A percentile compares a stretch with the other conserved stretches of the same genome.
phyloP scores from a whole-genome alignment of 2,113 vertebrate species.

The Pontoporia blainvillei region DNA sequence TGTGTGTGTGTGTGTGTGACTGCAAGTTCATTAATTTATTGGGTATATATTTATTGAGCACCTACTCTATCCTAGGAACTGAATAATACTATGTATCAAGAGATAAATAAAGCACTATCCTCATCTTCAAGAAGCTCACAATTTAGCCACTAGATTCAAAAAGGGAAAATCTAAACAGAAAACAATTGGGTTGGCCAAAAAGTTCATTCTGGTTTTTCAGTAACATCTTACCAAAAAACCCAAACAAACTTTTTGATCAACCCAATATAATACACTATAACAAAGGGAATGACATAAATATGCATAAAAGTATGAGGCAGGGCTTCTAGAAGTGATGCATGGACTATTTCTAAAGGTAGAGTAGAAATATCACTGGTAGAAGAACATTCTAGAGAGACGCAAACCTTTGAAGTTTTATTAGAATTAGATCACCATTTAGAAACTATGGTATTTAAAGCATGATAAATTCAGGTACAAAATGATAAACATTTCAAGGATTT shows the following conservation, averaged over 20 bases:
- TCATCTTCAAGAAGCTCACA: not conserved
- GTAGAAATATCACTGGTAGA: not conserved
- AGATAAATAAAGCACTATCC: not conserved
- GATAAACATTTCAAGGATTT: slow-evolving; percentile 34
- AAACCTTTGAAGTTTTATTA: slow-evolving; percentile 25
- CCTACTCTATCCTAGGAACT: not conserved
- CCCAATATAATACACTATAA: not conserved
- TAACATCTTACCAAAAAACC: too few relatives aligned
- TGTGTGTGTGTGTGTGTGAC: not conserved
- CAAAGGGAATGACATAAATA: not conserved
- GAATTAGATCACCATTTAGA: slow-evolving; percentile 28
- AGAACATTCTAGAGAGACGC: not conserved
- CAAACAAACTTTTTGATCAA: too few relatives aligned
- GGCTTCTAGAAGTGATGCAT: not conserved
- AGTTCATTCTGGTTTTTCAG: too few relatives aligned
- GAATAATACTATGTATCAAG: not conserved
- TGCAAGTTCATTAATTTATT: not conserved
- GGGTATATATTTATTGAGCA: not conserved
- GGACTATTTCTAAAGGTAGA: not conserved
- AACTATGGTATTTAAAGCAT: not conserved
- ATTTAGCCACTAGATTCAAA: not conserved
- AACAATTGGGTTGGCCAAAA: not conserved
- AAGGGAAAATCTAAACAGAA: slow-evolving; percentile 26
- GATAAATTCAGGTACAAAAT: slow-evolving; percentile 24
- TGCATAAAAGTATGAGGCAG: not conserved